Evolutionary conservation across 2,797 vertebrate genomes (phyloP), one percentile per base, ranked within the genome.

Genomic region (Acropternis orthonyx): DNA sequence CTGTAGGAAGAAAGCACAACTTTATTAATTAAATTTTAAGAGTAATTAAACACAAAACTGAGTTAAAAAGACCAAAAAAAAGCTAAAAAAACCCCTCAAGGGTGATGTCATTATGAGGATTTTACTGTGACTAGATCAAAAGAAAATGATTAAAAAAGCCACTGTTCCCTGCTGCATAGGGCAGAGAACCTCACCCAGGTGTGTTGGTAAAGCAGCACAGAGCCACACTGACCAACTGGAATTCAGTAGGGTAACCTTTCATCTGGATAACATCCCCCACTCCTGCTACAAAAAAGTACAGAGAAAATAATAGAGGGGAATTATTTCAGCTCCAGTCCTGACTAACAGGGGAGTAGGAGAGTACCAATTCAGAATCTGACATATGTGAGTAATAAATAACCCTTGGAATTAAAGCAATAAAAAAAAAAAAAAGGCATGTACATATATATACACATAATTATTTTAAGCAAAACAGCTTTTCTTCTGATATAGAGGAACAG

Each of bases 401-500:
- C 49, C 37, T 89, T 65, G 39, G 41, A 65, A 93, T 93, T 94
- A 89, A 79, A 96, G 65, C 80, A 67, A 77, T 69, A 55, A 63
- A 95, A 91, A 73, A 90, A 32, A 92, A 65, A 28, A 12, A 28
- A 51, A 36, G n/a, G 32, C 30, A 54, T 83, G 85, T 55, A 17
- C 89, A 67, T 89, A 89, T 80, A 91, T 54, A 89, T 71, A 65
- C 65, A 65, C 65, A 74, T 39, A 89, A 95, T 91, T 94, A 89
- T 92, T 96, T 93, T 94, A 92, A 89, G 89, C 68, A 80, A 91
- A 94, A 80, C 85, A 95, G 66, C 69, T 93, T 93, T 85, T 83
- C 65, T 93, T 80, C 76, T 85, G 76, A 88, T 96, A 83, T 6
- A 80, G 44, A 85, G 37, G 61, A 96, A 88, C 72, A 93, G 94